phyloP scores from a whole-genome alignment of 2,113 vertebrate species.

The Columba livia region DNA sequence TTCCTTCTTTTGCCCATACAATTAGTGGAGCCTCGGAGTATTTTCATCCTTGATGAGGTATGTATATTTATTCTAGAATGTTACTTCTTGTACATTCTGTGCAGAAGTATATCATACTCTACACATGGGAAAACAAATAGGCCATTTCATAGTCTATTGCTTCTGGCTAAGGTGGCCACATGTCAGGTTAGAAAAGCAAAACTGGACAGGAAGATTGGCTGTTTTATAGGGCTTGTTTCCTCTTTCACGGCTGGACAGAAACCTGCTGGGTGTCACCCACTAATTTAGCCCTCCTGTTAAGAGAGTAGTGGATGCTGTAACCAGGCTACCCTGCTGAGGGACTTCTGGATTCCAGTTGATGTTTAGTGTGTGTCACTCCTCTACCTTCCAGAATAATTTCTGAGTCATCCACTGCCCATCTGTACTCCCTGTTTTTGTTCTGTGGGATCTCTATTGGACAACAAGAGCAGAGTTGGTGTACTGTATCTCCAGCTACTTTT shows the following conservation, averaged over 20 bases:
- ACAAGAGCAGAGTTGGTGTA: background rate
- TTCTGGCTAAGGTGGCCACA: background rate
- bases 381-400: background rate
- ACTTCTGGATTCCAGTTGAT: background rate
- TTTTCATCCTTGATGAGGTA: background rate
- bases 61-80: background rate
- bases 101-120: background rate
- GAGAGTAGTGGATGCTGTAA: background rate
- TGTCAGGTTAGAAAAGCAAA: background rate
- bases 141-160: background rate
- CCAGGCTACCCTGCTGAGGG: background rate
- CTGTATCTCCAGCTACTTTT: background rate
- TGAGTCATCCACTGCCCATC: background rate
- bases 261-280: background rate
- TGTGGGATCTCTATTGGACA: background rate
- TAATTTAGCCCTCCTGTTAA: background rate
- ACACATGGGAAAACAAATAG: background rate
- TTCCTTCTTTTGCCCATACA: background rate
- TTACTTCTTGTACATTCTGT: background rate
- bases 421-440: background rate
- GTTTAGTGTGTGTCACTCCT: background rate
- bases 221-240: background rate
- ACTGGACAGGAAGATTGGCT: background rate
- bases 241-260: background rate
- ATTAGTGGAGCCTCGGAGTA: background rate